A percentile compares a stretch with the other conserved stretches of the same genome.
Conservation (phyloP, 1,140 invertebrate genomes). For the Drosophila tropicalis region DNA sequence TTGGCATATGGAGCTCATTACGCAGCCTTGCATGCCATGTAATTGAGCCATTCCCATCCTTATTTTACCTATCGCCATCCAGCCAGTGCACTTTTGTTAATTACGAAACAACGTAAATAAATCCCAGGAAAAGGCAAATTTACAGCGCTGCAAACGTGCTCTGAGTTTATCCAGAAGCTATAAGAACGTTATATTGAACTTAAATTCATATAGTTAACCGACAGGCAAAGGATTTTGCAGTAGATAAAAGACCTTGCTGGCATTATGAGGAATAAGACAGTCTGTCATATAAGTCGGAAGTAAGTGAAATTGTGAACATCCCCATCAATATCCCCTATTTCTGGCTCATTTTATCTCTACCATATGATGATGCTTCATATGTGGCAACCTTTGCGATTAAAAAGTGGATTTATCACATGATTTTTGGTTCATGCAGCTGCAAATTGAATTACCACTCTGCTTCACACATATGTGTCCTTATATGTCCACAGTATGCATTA, state of each 20-base stretch:
- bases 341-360: neutral
- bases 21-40: constrained; percentile 41
- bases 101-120: constrained; percentile 64
- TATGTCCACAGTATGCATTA: constrained; percentile 33
- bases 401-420: constrained; percentile 41
- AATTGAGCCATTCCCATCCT: constrained; percentile 17
- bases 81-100: constrained; percentile 74
- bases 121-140: constrained; percentile 9
- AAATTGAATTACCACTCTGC: constrained; percentile 61
- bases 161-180: constrained; percentile 34
- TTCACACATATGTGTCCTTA: constrained; percentile 17
- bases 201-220: constrained; percentile 78
- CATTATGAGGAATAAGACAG: too few relatives aligned
- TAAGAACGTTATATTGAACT: constrained; percentile 67
- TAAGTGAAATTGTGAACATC: too few relatives aligned
- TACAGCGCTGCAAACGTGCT: constrained; percentile 19
- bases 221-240: neutral
- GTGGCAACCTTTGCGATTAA: constrained; percentile 37
- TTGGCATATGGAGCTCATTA: constrained; percentile 68
- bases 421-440: constrained; percentile 21
- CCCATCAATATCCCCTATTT: too few relatives aligned
- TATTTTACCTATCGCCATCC: constrained; percentile 9
- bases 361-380: constrained; percentile 1
- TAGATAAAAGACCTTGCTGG: too few relatives aligned
- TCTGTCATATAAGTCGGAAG: too few relatives aligned